Percentiles rank a stretch among this genome's conserved stretches.
Evolutionary conservation across 2,113 vertebrate species (phyloP).

Genomic region (Arvicanthis niloticus): DNA sequence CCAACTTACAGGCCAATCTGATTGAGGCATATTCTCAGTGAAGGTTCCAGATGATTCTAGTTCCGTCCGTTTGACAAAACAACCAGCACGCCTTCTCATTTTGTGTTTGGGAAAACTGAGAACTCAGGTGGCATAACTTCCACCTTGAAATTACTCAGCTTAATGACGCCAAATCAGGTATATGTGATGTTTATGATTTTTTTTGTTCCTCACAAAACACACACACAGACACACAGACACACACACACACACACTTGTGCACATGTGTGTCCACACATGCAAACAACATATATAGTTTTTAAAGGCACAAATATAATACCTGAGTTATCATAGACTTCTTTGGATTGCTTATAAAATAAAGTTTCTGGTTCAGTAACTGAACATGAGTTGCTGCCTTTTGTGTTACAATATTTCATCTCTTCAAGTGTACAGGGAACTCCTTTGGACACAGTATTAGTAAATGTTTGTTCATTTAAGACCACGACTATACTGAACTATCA

Average conservation of each 20-base stretch:
- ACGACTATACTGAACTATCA: neutral
- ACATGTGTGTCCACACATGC: no score
- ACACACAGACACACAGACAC: neutral
- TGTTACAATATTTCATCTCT: constrained; percentile 6
- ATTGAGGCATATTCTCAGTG: neutral
- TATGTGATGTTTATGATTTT: neutral
- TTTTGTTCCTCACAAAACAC: neutral
- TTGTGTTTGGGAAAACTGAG: neutral
- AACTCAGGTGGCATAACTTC: neutral
- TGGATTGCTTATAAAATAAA: neutral
- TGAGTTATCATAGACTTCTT: neutral
- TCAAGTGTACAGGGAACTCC: neutral
- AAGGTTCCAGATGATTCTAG: neutral
- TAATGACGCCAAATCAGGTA: constrained; percentile 11
- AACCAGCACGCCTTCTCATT: neutral
- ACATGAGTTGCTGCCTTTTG: neutral
- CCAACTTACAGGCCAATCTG: no score
- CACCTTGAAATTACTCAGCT: neutral
- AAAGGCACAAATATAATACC: neutral
- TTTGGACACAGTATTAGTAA: neutral
- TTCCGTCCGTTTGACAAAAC: neutral
- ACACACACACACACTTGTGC: no score
- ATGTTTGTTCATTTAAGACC: neutral
- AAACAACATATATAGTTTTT: neutral
- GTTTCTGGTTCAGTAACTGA: neutral